These are phyloP conservation scores for Trichopoda pennipes DNA, from an alignment of 2,888 invertebrate genomes.

Conservation along the genomic window DNA sequence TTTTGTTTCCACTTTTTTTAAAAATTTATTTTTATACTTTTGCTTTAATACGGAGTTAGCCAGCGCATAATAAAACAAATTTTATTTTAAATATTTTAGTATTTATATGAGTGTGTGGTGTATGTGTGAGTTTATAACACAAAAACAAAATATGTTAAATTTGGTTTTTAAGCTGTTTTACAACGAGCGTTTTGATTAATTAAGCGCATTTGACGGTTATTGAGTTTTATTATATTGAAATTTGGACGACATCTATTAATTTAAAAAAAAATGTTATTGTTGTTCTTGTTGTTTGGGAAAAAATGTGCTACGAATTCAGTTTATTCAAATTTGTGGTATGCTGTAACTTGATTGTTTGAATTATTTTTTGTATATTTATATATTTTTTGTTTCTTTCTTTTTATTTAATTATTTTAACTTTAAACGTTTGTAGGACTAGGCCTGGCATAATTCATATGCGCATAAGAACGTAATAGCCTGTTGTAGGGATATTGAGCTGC, in stretches of 20 bases:
- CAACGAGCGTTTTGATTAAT: conserved; percentile 28
- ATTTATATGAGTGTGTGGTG: not conserved
- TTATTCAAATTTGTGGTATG: conserved; percentile 39
- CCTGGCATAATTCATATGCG: conserved; percentile 64
- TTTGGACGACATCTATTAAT: conserved; percentile 49
- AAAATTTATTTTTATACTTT: conserved; percentile 25
- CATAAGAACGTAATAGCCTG: conserved; percentile 75
- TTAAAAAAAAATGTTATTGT: conserved; percentile 24
- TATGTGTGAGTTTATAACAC: not conserved
- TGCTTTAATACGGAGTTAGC: conserved; percentile 47
- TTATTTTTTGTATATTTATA: conserved; percentile 35
- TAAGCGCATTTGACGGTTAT: conserved; percentile 29
- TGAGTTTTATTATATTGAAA: conserved; percentile 35
- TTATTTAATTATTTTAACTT: conserved; percentile 6
- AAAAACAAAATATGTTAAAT: conserved; percentile 25
- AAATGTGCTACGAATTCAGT: conserved; percentile 14
- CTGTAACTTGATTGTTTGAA: conserved; percentile 38
- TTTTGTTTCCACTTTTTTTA: conserved; percentile 15
- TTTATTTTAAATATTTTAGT: not conserved
- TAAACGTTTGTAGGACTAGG: conserved; percentile 62
- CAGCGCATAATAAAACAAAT: not conserved
- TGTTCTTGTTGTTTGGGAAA: conserved; percentile 15
- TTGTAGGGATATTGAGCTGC: conserved; percentile 81
- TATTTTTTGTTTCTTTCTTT: not conserved
- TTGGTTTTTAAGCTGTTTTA: conserved; percentile 37